Conservation (phyloP, 2,888 invertebrate genomes). For the Cheilosia impressa region DNA sequence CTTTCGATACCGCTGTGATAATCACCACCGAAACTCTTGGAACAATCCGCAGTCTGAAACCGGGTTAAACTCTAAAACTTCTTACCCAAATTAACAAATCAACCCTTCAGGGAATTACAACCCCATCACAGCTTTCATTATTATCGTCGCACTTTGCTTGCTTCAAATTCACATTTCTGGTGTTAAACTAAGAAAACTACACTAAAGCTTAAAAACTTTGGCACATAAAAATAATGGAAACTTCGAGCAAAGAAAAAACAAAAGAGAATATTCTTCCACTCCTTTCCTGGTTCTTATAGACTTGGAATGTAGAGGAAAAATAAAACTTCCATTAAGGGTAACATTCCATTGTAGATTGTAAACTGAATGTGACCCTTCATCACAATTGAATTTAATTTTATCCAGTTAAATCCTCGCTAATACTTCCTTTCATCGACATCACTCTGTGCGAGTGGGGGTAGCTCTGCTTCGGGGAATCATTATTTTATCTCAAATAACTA, state of each 20-base stretch:
- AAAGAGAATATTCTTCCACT: neutral
- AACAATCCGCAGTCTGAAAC: neutral
- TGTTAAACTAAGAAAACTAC: constrained; percentile 4
- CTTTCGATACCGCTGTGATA: too few relatives aligned
- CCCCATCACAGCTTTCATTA: neutral
- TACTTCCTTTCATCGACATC: constrained; percentile 4
- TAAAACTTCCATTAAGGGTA: constrained; percentile 26
- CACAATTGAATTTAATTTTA: neutral
- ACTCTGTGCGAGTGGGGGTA: neutral
- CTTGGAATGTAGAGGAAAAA: constrained; percentile 12
- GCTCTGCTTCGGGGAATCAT: neutral
- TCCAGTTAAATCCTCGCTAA: neutral
- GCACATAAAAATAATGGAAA: constrained; percentile 21
- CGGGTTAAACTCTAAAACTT: neutral
- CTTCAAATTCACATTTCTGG: neutral
- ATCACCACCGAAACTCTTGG: neutral
- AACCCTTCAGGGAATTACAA: neutral
- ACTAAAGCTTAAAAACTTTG: neutral
- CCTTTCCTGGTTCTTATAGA: neutral
- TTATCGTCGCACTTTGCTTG: neutral
- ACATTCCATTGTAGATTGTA: neutral
- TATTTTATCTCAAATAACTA: constrained; percentile 1
- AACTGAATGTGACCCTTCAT: constrained; percentile 1
- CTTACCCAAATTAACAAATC: neutral
- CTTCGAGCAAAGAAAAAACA: neutral